phyloP scores from a whole-genome alignment of 2,797 vertebrate genomes.

The Enteromius anoplus region DNA sequence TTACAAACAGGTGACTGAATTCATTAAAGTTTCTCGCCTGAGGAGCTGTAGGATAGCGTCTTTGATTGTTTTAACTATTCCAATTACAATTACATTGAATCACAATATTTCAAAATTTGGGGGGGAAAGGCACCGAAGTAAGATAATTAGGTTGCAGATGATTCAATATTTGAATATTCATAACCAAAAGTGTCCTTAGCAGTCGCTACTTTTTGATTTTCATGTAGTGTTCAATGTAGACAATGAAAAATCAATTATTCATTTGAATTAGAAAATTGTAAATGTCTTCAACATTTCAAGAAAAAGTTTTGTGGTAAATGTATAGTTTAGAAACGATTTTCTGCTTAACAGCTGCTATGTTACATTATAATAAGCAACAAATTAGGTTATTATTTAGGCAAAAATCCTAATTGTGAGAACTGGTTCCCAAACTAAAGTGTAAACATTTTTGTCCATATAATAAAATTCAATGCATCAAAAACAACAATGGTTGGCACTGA shows the following conservation, averaged over 20 bases:
- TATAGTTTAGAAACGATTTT: not conserved
- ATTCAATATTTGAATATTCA: not conserved
- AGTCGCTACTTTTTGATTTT: not conserved
- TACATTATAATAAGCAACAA: not conserved
- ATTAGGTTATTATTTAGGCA: not conserved
- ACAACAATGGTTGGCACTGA: not conserved
- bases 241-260: not conserved
- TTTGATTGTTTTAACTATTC: not conserved
- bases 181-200: not conserved
- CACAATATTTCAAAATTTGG: not conserved
- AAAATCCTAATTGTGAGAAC: not conserved
- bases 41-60: conserved; percentile 12
- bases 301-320: not conserved
- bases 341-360: not conserved
- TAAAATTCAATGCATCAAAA: not conserved
- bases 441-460: not conserved
- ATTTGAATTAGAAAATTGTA: not conserved
- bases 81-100: not conserved
- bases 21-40: conserved; percentile 35
- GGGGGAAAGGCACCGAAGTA: not conserved
- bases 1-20: conserved; percentile 51
- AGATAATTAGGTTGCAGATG: not conserved
- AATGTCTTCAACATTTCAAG: not conserved
- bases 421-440: not conserved
- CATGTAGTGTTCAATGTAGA: no score